Base-by-base conservation (phyloP, 2,113 vertebrate genomes). In the Ammodramus savannarum region DNA sequence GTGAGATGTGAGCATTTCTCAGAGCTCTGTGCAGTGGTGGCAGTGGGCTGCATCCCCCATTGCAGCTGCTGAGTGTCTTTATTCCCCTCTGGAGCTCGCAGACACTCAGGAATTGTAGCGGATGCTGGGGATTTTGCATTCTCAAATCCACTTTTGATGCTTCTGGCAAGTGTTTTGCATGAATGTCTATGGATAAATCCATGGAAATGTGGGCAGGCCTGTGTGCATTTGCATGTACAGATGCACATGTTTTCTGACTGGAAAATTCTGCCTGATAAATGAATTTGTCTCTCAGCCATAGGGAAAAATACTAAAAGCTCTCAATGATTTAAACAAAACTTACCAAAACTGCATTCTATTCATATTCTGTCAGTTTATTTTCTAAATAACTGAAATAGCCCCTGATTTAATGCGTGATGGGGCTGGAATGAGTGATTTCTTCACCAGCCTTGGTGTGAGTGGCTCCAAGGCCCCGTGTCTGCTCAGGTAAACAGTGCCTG, bases 61-160 rank as follows among this genome's bases (percentile, higher is more conserved):
- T 80, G 91, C 91, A 96, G 95, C 91, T 96, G 94, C 89, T 83
- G 89, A 10, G 13, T 46, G 51, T 66, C 87, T 94, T 97, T 71
- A 69, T 87, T 76, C 39, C 62, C 73, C 49, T 94, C 84, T 91
- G 71, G 41, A 92, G 92, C 71, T 58, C 43, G 9, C 57, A 85
- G 84, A 38, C 71, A 25, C 49, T 76, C 71, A 10, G 54, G 19
- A 32, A 79, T 92, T 62, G 72, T 2, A 73, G 93, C 0, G 18
- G 76, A 94, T 85, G 73, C 55, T 94, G 5, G 22, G 31, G n/a
- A 41, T 61, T 93, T 73, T 89, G 51, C 91, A 80, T 58, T 32
- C 88, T 73, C 81, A 67, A 87, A 85, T 36, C 58, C 74, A 69
- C 62, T 94, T 85, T 22, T 41, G 26, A 57, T 73, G 91, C 84